Evolutionary conservation across 2,888 invertebrate genomes (phyloP), one percentile per base, ranked within the genome.

Genomic region (Plemyria rubiginata): DNA sequence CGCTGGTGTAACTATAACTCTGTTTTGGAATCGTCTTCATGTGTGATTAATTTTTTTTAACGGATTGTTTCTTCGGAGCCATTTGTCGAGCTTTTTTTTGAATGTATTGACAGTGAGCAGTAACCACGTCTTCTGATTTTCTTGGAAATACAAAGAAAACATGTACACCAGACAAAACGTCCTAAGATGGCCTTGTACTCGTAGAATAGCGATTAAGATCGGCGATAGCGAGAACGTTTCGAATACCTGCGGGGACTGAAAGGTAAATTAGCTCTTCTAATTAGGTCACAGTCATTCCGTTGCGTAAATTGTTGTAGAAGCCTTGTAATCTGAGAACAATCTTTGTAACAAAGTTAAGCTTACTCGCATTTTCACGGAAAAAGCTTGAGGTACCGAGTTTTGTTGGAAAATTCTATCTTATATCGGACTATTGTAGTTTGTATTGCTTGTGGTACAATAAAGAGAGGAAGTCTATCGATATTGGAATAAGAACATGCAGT

Each of bases 241-340:
- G 54, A 63, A 68, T 67, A 67, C 67, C 68, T 70, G 60, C 52
- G 63, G 70, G 68, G 58, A 67, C 62, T 51, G 62, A 59, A 68
- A 68, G 67, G 68, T 66, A 68, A 68, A 67, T 70, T 68, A 68
- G 62, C 58, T 56, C 65, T 28, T 58, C 62, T 68, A 70, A 70
- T 70, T 70, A 67, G 65, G 68, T 67, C 68, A 64, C 68, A 70
- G 70, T 55, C 58, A 66, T 68, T 62, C 65, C 49, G 41, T 49
- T 62, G 60, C 40, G 58, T 65, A 65, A 67, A 70, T 67, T 68
- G 64, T 67, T 60, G 62, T 66, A 64, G 64, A 59, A 67, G 29
- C 57, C 59, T 64, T 67, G 68, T 68, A 59, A 67, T 70, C 65
- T 67, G 60, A 66, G 66, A 63, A 65, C 51, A 67, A 64, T 66